Evolutionary conservation across 2,888 invertebrate genomes (phyloP), one percentile per base, ranked within the genome.

Genomic region (Apantesis nais): DNA sequence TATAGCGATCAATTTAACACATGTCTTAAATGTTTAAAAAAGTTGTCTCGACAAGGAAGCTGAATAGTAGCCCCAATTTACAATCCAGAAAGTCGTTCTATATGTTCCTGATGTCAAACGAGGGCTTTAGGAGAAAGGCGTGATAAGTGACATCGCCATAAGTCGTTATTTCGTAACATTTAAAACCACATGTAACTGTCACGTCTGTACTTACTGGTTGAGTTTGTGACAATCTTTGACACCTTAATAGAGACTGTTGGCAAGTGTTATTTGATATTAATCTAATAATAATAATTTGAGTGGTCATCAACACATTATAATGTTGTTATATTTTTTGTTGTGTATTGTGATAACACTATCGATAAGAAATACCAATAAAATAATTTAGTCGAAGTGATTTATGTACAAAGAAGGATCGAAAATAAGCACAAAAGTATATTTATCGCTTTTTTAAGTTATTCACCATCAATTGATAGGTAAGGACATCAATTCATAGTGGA

Each of bases 131-230:
- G 75, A 74, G 84, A 82, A 80, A 82, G 72, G 31, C 63, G 72
- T 76, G 83, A 84, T 67, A 74, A 77, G 83, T 82, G 73, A 70
- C 84, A 80, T 82, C 67, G 76, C 80, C 78, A 69, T 80, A 78
- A 70, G 62, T 61, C 29, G 69, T 22, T 71, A 70, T 81, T 67
- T 74, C 80, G 71, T 81, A 83, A 83, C 48, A 72, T 75, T 75
- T 78, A 73, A 71, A 71, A 62, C 58, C 62, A 67, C 72, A 68
- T 71, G 68, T 67, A 62, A 60, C 71, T 68, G 78, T 64, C 75
- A 71, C 64, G 34, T 48, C 11, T 52, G 41, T 39, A n/a, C 62
- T 61, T n/a, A 25, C 73, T n/a, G 63, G 72, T 71, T 79, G 72
- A 72, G 73, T 74, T 70, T 19, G 69, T 66, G 73, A 60, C 44